phyloP scores from a whole-genome alignment of 2,797 vertebrate genomes.

The Zalophus californianus region DNA sequence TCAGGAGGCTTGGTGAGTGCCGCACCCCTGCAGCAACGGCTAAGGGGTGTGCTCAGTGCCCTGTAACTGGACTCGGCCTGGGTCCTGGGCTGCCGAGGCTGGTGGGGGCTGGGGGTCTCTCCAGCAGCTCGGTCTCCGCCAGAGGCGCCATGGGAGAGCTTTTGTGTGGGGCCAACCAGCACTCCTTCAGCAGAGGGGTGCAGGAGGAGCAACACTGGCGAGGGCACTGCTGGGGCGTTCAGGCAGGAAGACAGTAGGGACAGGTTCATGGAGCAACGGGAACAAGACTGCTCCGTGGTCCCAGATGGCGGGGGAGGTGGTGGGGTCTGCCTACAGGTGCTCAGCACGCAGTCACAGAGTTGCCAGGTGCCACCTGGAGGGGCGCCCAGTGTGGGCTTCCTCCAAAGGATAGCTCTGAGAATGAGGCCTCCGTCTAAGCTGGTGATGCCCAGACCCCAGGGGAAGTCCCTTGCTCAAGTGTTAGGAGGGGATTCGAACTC shows the following conservation, averaged over 20 bases:
- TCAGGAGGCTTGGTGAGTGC: not conserved
- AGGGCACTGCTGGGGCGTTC: accelerated
- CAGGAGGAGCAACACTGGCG: not conserved
- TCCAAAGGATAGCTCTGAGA: not conserved
- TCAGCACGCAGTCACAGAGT: accelerated
- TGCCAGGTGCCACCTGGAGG: not conserved
- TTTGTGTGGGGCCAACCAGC: not conserved
- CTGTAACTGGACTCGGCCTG: accelerated
- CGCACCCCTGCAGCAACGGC: not conserved
- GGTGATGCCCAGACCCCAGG: accelerated
- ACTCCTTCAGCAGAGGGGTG: not conserved
- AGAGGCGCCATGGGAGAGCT: not conserved
- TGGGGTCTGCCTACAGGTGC: no score
- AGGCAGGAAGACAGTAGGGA: accelerated
- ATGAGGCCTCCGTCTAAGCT: not conserved
- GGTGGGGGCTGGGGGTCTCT: not conserved
- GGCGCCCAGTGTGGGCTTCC: not conserved
- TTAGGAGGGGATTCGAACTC: not conserved
- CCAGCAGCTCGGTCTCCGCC: accelerated
- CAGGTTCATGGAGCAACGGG: accelerated
- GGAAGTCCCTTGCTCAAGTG: no score
- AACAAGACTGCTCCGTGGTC: not conserved
- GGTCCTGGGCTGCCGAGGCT: not conserved
- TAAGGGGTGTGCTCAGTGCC: accelerated
- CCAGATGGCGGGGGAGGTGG: no score